A percentile compares a stretch with the other conserved stretches of the same genome.
phyloP scores from a whole-genome alignment of 2,888 invertebrate species.

The Pteria penguin region DNA sequence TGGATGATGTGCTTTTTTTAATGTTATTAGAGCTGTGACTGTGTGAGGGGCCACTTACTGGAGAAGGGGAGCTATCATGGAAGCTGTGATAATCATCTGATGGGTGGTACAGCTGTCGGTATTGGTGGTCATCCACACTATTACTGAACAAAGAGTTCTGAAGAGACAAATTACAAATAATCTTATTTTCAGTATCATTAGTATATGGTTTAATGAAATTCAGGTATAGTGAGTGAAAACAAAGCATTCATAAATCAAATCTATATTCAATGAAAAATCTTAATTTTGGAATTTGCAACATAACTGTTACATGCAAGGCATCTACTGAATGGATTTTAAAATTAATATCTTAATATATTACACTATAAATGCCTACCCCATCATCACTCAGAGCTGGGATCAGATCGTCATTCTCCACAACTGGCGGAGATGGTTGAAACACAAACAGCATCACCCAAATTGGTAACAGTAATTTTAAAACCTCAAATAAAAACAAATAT shows the following conservation, averaged over 20 bases:
- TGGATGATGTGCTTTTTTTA: slow-evolving; percentile 44
- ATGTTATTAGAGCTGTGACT: slow-evolving; percentile 34
- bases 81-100: slow-evolving; percentile 64
- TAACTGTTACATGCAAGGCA: no score
- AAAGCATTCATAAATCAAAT: no score
- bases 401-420: slow-evolving; percentile 65
- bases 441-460: slow-evolving; percentile 80
- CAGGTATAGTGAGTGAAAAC: no score
- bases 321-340: no score
- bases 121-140: slow-evolving; percentile 67
- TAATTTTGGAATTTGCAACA: no score
- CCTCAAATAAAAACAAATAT: no score
- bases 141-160: slow-evolving; percentile 75
- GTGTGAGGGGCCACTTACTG: slow-evolving; percentile 21
- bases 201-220: no score
- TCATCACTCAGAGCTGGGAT: slow-evolving; percentile 74
- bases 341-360: background rate
- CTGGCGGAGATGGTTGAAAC: slow-evolving; percentile 74
- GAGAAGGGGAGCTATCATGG: slow-evolving; percentile 53
- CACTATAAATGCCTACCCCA: slow-evolving; percentile 63
- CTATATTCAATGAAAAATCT: no score
- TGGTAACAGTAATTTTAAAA: slow-evolving; percentile 77
- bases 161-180: no score
- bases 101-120: slow-evolving; percentile 73
- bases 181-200: no score